Evolutionary conservation across 2,888 invertebrate species (phyloP).

Genomic region (Drosophila mettleri): DNA sequence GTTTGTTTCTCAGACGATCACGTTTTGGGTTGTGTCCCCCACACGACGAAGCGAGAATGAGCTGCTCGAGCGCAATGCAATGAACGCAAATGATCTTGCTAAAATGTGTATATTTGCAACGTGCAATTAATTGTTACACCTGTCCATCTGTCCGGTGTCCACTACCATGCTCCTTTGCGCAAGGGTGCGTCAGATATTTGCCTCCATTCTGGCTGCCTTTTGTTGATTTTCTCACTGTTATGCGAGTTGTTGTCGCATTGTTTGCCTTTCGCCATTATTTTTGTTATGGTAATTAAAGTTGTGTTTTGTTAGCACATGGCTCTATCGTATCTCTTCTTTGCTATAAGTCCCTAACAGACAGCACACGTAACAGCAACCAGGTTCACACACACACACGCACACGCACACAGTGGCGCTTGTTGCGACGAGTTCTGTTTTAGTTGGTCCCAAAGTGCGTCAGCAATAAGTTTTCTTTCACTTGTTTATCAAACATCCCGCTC

Average conservation of each 20-base stretch:
- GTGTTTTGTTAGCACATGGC: slow-evolving; percentile 39
- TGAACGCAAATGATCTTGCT: slow-evolving; percentile 25
- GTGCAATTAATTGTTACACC: slow-evolving; percentile 62
- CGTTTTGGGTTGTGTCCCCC: slow-evolving; percentile 30
- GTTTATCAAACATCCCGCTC: not conserved
- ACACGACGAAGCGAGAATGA: slow-evolving; percentile 30
- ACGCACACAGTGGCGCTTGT: slow-evolving; percentile 21
- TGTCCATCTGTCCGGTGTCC: slow-evolving; percentile 26
- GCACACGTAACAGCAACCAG: slow-evolving; percentile 3
- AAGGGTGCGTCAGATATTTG: slow-evolving; percentile 32
- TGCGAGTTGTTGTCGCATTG: slow-evolving; percentile 51
- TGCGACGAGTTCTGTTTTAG: slow-evolving; percentile 21
- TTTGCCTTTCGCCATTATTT: slow-evolving; percentile 57
- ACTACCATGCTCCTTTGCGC: not conserved
- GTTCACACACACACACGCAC: not conserved
- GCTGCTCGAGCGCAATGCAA: slow-evolving; percentile 2
- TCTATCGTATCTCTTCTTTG: slow-evolving; percentile 20
- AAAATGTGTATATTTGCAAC: slow-evolving; percentile 44
- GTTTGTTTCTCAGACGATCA: slow-evolving; percentile 36
- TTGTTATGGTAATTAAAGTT: slow-evolving; percentile 58
- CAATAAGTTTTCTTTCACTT: slow-evolving; percentile 12
- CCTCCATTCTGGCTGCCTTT: slow-evolving; percentile 18
- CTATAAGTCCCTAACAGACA: not conserved
- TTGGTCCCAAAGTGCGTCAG: slow-evolving; percentile 20
- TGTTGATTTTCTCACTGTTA: slow-evolving; percentile 67